phyloP scores from a whole-genome alignment of 53 echinoderm and acorn worm species.

The Pentamera pediparva region DNA sequence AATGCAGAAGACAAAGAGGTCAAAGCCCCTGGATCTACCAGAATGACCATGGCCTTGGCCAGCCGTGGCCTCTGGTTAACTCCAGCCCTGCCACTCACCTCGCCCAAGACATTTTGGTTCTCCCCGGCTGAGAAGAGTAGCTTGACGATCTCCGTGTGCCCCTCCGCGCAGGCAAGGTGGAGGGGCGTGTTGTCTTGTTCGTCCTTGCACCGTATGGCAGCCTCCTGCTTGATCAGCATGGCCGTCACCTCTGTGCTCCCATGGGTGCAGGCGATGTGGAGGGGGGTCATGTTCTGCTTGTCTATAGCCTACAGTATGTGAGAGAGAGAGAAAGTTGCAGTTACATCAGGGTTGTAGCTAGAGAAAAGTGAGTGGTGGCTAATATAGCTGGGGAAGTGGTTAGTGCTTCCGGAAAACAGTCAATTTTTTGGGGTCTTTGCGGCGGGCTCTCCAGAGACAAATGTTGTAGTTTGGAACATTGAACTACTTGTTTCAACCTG shows the following conservation, averaged over 20 bases:
- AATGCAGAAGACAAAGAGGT: too few relatives aligned
- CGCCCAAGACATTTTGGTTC: constrained; percentile 44
- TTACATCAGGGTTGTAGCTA: background rate
- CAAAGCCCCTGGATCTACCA: too few relatives aligned
- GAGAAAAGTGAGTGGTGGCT: too few relatives aligned
- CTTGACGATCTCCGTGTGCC: constrained; percentile 66
- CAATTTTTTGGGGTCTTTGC: too few relatives aligned
- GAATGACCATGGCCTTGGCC: too few relatives aligned
- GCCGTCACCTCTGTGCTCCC: constrained; percentile 63
- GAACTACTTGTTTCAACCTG: too few relatives aligned
- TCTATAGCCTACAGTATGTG: constrained; percentile 52
- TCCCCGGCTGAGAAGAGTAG: constrained; percentile 78
- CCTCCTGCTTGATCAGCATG: constrained; percentile 67
- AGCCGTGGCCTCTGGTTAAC: too few relatives aligned
- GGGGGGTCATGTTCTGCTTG: constrained; percentile 86
- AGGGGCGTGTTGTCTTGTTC: constrained; percentile 79
- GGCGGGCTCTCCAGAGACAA: too few relatives aligned
- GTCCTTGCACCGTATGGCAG: constrained; percentile 58
- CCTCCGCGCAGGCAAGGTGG: constrained; percentile 69
- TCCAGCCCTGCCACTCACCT: too few relatives aligned
- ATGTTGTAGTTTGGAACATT: too few relatives aligned
- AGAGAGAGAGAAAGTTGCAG: background rate
- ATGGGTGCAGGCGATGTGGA: constrained; percentile 86
- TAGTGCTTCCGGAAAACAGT: too few relatives aligned
- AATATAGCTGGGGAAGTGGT: too few relatives aligned